Percentiles rank a stretch among this genome's conserved stretches.
phyloP scores from a whole-genome alignment of 2,888 invertebrate species.

The Pristionchus arcanus region DNA sequence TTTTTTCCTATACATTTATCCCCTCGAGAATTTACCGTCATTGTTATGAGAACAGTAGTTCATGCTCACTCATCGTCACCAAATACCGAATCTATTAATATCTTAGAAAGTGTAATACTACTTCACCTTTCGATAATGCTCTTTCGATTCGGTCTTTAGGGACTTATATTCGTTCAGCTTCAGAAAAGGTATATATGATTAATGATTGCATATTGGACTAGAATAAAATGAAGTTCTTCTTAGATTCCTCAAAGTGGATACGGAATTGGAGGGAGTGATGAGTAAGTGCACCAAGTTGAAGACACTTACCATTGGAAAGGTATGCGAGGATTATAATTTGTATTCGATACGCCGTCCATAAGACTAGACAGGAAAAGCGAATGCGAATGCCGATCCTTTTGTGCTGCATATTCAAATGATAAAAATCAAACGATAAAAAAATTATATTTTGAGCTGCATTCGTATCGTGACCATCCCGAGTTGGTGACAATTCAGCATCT shows the following conservation, averaged over 20 bases:
- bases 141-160: no score
- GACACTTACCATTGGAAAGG: slow-evolving; percentile 33
- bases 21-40: background rate
- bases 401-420: no score
- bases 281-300: background rate
- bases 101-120: background rate
- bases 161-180: no score
- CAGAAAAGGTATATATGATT: no score
- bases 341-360: no score
- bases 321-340: background rate
- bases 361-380: no score
- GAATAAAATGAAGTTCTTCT: background rate
- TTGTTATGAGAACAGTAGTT: background rate
- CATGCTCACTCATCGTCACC: background rate
- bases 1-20: no score
- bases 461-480: slow-evolving; percentile 21
- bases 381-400: no score
- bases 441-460: background rate
- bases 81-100: background rate
- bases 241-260: slow-evolving; percentile 35
- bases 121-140: no score
- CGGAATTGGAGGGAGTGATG: background rate
- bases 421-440: no score
- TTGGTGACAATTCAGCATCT: background rate
- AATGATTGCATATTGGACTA: background rate